Evolutionary conservation across 2,888 invertebrate species (phyloP).

Genomic region (Exephanes ischioxanthus): DNA sequence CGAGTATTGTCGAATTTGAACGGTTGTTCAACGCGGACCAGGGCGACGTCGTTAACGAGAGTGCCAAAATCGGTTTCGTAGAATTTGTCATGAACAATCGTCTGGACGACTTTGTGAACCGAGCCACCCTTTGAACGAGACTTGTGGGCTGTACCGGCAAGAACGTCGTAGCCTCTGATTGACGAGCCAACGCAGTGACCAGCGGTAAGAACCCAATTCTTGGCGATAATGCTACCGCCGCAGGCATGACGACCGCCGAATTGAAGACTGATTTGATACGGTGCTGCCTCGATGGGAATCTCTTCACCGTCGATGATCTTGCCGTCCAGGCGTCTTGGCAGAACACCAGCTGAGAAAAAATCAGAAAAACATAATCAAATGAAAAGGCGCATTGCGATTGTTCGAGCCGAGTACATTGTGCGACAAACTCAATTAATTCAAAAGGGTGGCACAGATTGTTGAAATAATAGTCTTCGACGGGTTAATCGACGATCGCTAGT

Average conservation of each 20-base stretch:
- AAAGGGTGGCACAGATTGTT: neutral
- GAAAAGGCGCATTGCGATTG: neutral
- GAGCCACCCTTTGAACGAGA: slow-evolving; percentile 71
- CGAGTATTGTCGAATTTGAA: slow-evolving; percentile 85
- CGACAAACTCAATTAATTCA: neutral
- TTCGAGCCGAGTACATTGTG: neutral
- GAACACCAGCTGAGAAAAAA: neutral
- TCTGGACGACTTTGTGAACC: slow-evolving; percentile 49
- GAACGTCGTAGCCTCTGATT: slow-evolving; percentile 84
- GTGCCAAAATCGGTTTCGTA: neutral
- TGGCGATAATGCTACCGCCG: slow-evolving; percentile 86
- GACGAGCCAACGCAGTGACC: slow-evolving; percentile 86
- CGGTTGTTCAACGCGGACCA: slow-evolving; percentile 85
- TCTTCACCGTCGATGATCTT: slow-evolving; percentile 69
- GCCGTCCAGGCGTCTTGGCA: slow-evolving; percentile 14
- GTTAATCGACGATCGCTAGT: neutral
- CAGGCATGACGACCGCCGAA: slow-evolving; percentile 85
- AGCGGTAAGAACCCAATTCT: slow-evolving; percentile 86
- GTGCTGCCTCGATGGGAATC: slow-evolving; percentile 85
- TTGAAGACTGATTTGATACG: slow-evolving; percentile 83
- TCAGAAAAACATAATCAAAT: neutral
- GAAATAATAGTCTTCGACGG: neutral
- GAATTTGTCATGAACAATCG: slow-evolving; percentile 55
- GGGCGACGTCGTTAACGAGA: slow-evolving; percentile 85
- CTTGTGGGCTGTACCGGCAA: slow-evolving; percentile 84